Base-by-base conservation (phyloP, 2,888 invertebrate genomes). In the Spodoptera picta region DNA sequence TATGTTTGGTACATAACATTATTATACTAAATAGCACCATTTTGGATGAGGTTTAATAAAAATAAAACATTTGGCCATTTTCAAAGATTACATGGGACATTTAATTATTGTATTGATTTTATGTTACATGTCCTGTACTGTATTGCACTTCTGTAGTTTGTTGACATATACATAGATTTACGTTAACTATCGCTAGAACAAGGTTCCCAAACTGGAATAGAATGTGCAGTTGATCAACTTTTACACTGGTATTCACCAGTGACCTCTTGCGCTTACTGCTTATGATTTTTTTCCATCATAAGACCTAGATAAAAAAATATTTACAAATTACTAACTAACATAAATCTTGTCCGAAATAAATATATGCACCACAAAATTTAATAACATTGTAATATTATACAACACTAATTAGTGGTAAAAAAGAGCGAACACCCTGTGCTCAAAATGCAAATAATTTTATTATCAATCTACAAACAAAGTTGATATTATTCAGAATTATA, bases 11-110 rank as follows among this genome's bases (percentile, higher is more conserved):
- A 19, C 3, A 6, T 23, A 41, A 27, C 10, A 31, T n/a, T 62
- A 54, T 36, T 48, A 52, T 42, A 65, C 27, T 27, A 60, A 78
- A 78, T 85, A 91, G 91, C 92, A 92, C 91, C 92, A 87, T 63
- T 88, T 86, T 87, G 85, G 87, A 89, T 90, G 83, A 74, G 77
- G 83, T 86, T 83, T 82, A 69, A 36, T 36, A 36, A 36, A 36
- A 36, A 9, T 9, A 36, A 5, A 36, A 55, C 61, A 71, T 86
- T 85, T 81, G 36, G 36, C 9, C 36, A 36, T 36, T 36, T 36
- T 36, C 7, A 36, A 36, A 36, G 36, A 36, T 36, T 36, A 36
- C 36, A 36, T 9, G 9, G 36, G 36, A 36, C 36, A 36, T 36
- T 36, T 36, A 36, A 36, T 36, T 36, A 36, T 36, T 36, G 9